These are phyloP conservation scores for Metopia argyrocephala DNA, from an alignment of 2,888 invertebrate genomes.

Conservation along the genomic window DNA sequence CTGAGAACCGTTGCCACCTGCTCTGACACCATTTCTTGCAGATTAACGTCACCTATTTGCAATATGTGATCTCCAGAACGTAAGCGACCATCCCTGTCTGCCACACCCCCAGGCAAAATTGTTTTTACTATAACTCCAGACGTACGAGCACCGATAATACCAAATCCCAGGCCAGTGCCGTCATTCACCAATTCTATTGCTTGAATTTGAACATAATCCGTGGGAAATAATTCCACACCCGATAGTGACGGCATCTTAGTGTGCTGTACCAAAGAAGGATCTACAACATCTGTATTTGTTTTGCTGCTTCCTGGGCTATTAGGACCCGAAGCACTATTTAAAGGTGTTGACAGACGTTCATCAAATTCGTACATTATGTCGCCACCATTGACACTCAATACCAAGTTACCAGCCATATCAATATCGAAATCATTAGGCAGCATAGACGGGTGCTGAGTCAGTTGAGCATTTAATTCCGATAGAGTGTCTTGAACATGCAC, in stretches of 20 bases:
- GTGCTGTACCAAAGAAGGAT: slow-evolving; percentile 73
- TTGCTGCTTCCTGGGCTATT: slow-evolving; percentile 82
- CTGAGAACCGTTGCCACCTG: slow-evolving; percentile 96
- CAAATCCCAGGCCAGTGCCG: slow-evolving; percentile 98
- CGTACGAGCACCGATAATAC: slow-evolving; percentile 97
- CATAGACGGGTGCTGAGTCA: slow-evolving; percentile 94
- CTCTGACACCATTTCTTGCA: slow-evolving; percentile 99
- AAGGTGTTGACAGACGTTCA: slow-evolving; percentile 87
- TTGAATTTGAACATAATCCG: slow-evolving; percentile 98
- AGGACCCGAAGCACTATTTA: slow-evolving; percentile 81
- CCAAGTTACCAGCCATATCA: slow-evolving; percentile 87
- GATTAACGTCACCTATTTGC: slow-evolving; percentile 92
- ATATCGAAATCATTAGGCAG: slow-evolving; percentile 96
- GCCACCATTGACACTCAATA: slow-evolving; percentile 82
- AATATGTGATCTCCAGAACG: slow-evolving; percentile 99
- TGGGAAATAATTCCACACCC: slow-evolving; percentile 86
- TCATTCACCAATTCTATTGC: slow-evolving; percentile 98
- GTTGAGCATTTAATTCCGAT: slow-evolving; percentile 90
- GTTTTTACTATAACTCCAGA: slow-evolving; percentile 99
- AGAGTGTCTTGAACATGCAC: slow-evolving; percentile 95
- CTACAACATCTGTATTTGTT: slow-evolving; percentile 40
- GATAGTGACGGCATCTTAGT: slow-evolving; percentile 81
- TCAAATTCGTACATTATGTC: slow-evolving; percentile 82
- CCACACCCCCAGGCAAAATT: slow-evolving; percentile 97
- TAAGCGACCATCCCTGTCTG: slow-evolving; percentile 97